Percentiles rank a stretch among this genome's conserved stretches.
These are phyloP conservation scores for Thamnophis elegans DNA, from an alignment of 2,797 vertebrate genomes.

Conservation along the genomic window DNA sequence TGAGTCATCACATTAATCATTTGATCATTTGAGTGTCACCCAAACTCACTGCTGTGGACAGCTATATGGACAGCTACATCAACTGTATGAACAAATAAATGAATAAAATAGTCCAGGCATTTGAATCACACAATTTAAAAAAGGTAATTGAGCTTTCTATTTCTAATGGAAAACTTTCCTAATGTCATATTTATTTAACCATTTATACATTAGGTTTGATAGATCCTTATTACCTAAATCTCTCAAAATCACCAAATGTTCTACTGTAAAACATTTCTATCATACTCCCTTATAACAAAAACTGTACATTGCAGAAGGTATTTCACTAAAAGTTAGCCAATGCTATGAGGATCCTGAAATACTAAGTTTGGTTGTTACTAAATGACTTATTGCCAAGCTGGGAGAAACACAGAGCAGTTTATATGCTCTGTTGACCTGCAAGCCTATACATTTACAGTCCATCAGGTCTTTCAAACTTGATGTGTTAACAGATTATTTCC, in stretches of 20 bases:
- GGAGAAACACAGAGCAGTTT: conserved; percentile 46
- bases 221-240: neutral
- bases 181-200: neutral
- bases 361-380: conserved; percentile 42
- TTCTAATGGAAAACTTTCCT: neutral
- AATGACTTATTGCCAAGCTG: conserved; percentile 53
- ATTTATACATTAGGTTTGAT: neutral
- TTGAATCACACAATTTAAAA: neutral
- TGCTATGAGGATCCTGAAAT: conserved; percentile 47
- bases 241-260: neutral
- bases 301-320: neutral
- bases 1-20: neutral
- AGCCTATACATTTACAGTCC: conserved; percentile 50
- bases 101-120: neutral
- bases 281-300: neutral
- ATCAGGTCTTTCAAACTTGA: conserved; percentile 48
- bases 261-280: neutral
- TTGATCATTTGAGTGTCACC: neutral
- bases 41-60: neutral
- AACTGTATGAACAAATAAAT: neutral
- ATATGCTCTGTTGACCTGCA: conserved; percentile 59
- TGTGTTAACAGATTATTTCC: conserved; percentile 56
- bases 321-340: conserved; percentile 34
- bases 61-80: neutral
- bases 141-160: neutral